Base-by-base conservation (phyloP, 1,140 invertebrate species). In the Drosophila nebulosa region DNA sequence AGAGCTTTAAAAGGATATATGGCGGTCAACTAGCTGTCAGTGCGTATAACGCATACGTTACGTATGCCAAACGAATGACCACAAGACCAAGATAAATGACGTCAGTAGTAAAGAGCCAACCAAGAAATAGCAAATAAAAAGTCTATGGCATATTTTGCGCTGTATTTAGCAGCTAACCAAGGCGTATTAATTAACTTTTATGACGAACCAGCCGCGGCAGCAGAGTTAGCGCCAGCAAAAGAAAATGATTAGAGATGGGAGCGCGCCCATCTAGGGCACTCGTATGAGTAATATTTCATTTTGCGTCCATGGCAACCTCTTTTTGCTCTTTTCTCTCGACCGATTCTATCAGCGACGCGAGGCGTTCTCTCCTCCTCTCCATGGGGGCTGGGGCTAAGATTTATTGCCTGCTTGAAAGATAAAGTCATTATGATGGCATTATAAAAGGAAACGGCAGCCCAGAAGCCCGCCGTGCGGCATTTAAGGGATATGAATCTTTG, bases 161-260 rank as follows among this genome's bases (percentile, higher is more conserved):
- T 77, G 72, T 86, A 85, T 85, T 85, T 85, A 85, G 74, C 81
- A 86, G 78, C 74, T 81, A 74, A 81, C 69, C 74, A 86, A 74
- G 55, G 69, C 78, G 71, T 86, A 86, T 86, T 86, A 86, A 86
- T 86, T 86, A 86, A 88, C 81, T 86, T 85, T 85, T 85, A 86
- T 88, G 81, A 86, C 56, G 26, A 74, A 53, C 58, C 42, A 36
- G 55, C 27, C 36, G 36, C 35, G 53, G 14, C 27, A 27, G 39
- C 36, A 39, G n/a, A 14, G 14, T 4, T 3, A 16, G 39, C 14
- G 14, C 6, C 6, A 42, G 39, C 14, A 46, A 46, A 46, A 46
- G 16, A 18, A 46, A 46, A 46, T 46, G 39, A 46, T 46, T 46
- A 46, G 39, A 46, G 60, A 58, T 68, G 65, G 53, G 74, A 73